These are phyloP conservation scores for Talpa occidentalis DNA, from an alignment of 2,113 vertebrate species.

Conservation along the genomic window DNA sequence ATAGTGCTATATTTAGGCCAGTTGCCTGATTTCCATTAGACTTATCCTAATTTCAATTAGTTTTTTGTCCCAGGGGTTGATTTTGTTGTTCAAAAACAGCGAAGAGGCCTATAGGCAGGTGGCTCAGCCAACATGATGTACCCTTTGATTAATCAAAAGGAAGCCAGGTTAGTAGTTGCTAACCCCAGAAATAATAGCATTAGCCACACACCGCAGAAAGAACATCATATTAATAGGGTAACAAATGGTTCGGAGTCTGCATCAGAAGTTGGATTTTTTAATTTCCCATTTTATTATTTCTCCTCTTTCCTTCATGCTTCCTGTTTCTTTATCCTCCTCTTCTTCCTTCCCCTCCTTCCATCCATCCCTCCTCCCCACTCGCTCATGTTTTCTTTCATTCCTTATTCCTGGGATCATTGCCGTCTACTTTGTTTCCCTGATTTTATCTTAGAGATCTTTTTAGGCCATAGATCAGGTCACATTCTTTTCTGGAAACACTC, in stretches of 20 bases:
- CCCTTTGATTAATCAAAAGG: background rate
- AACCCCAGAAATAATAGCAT: background rate
- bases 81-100: slow-evolving; percentile 42
- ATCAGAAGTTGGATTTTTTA: background rate
- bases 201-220: background rate
- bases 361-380: background rate
- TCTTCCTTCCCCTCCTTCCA: background rate
- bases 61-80: slow-evolving; percentile 39
- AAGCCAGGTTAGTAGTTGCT: background rate
- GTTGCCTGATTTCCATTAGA: slow-evolving; percentile 49
- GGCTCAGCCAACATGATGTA: background rate
- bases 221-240: too few relatives aligned
- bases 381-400: background rate
- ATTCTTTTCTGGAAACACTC: background rate
- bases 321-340: background rate
- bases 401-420: background rate
- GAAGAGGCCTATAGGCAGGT: background rate
- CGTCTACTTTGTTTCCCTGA: background rate
- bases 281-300: background rate
- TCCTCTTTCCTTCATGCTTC: background rate
- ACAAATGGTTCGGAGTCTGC: background rate
- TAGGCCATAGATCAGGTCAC: background rate
- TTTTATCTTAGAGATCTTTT: background rate
- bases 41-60: slow-evolving; percentile 58
- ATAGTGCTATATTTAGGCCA: slow-evolving; percentile 14